Evolutionary conservation across 2,797 vertebrate genomes (phyloP), one percentile per base, ranked within the genome.

Genomic region (Triplophysa bombifrons): DNA sequence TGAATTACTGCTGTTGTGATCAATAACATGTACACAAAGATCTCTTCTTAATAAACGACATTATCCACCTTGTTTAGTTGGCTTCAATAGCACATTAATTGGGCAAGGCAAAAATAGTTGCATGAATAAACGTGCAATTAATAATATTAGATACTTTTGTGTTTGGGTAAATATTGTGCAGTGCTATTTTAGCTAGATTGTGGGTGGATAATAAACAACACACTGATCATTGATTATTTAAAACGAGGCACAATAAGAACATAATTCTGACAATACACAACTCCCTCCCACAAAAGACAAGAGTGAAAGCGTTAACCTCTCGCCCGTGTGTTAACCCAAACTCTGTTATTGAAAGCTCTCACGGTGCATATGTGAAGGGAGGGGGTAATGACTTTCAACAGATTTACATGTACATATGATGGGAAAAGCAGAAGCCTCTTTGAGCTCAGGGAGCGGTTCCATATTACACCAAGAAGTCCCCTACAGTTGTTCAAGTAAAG

Each of bases 401-500:
- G 50, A 61, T 72, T 78, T 41, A 65, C 48, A 77, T 51, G 22
- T 19, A 17, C 64, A 22, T 72, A 65, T 83, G 63, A 77, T 77
- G 58, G 82, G 81, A 86, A 80, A 85, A 76, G 83, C 63, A 84
- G 86, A 80, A 84, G 84, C 63, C 50, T 70, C 76, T 74, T 64
- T 58, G 74, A 82, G 82, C 74, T 75, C 71, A 60, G 61, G 69
- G 16, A 78, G 74, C 78, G 55, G 67, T 65, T 80, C 85, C 82
- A 80, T 80, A 85, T 91, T 90, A 87, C 84, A 85, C 88, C 89
- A 87, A 87, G 88, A 90, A 89, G 86, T 89, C 82, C 81, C 44
- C 72, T 84, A 81, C 90, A 90, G 89, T 89, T 90, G 90, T 90
- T 87, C 84, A 79, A 81, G 84, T 84, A 85, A 89, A 86, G 85